Conservation (phyloP, 2,888 invertebrate genomes). For the Pterostichus niger region DNA sequence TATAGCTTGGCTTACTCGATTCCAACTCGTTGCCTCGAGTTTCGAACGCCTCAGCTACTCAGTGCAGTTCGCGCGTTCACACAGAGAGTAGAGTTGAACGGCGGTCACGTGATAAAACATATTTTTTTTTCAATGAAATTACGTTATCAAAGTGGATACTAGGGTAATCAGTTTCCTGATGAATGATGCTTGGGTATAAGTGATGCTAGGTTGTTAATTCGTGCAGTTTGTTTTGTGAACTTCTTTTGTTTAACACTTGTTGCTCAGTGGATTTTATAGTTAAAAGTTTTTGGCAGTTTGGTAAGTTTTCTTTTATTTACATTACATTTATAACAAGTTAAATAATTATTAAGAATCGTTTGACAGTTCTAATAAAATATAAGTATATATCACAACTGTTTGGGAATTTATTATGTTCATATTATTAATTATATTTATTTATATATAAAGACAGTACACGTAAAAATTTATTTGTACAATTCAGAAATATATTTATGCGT, state of each 20-base stretch:
- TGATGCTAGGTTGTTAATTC: conserved; percentile 11
- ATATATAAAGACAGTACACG: no score
- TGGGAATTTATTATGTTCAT: no score
- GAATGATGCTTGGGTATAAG: conserved; percentile 56
- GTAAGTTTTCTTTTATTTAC: conserved; percentile 5
- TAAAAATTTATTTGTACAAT: no score
- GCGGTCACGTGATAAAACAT: neutral
- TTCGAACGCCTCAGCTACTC: neutral
- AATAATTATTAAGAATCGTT: no score
- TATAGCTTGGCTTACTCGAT: conserved; percentile 31
- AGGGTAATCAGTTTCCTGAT: conserved; percentile 38
- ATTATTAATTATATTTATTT: no score
- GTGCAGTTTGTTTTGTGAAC: conserved; percentile 19
- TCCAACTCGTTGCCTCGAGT: conserved; percentile 15
- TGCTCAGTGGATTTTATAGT: conserved; percentile 21
- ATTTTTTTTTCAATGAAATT: conserved; percentile 43
- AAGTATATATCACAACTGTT: no score
- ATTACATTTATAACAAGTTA: no score
- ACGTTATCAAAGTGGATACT: conserved; percentile 20
- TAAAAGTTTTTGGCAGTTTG: neutral
- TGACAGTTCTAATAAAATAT: no score
- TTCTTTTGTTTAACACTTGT: conserved; percentile 42
- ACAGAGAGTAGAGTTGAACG: neutral
- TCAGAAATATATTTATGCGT: no score
- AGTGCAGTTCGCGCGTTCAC: neutral